Conservation (phyloP, 1,140 invertebrate genomes). For the Anadara kagoshimensis region DNA sequence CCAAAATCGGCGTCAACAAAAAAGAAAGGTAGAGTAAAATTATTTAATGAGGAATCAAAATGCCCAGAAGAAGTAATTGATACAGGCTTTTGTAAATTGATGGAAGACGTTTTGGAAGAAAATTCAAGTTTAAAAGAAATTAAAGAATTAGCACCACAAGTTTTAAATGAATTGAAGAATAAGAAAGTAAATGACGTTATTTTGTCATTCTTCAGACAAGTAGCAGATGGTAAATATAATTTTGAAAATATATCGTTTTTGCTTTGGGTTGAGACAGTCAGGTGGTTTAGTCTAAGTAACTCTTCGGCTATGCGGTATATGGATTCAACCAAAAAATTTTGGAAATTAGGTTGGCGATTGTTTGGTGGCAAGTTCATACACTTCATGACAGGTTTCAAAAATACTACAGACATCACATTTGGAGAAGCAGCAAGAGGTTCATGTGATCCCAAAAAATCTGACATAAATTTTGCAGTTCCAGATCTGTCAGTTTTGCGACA, state of each 20-base stretch:
- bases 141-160: too few relatives aligned
- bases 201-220: too few relatives aligned
- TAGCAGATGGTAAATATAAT: too few relatives aligned
- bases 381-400: conserved; percentile 37
- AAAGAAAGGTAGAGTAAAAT: too few relatives aligned
- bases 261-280: conserved; percentile 27
- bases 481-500: conserved; percentile 16
- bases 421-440: not conserved
- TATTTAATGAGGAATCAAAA: too few relatives aligned
- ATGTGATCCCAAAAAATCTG: conserved; percentile 14
- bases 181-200: too few relatives aligned
- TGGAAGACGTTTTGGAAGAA: too few relatives aligned
- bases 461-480: conserved; percentile 37
- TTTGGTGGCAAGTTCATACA: conserved; percentile 32
- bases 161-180: too few relatives aligned
- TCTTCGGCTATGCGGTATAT: conserved; percentile 27
- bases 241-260: conserved; percentile 38
- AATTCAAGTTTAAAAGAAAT: too few relatives aligned
- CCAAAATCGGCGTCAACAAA: too few relatives aligned
- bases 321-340: conserved; percentile 27
- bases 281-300: conserved; percentile 24
- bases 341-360: conserved; percentile 39
- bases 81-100: too few relatives aligned
- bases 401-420: not conserved
- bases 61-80: too few relatives aligned